A percentile compares a stretch with the other conserved stretches of the same genome.
These are phyloP conservation scores for Geodia barretti DNA, from an alignment of 37 sponge, comb jelly and placozoan genomes.

Conservation along the genomic window DNA sequence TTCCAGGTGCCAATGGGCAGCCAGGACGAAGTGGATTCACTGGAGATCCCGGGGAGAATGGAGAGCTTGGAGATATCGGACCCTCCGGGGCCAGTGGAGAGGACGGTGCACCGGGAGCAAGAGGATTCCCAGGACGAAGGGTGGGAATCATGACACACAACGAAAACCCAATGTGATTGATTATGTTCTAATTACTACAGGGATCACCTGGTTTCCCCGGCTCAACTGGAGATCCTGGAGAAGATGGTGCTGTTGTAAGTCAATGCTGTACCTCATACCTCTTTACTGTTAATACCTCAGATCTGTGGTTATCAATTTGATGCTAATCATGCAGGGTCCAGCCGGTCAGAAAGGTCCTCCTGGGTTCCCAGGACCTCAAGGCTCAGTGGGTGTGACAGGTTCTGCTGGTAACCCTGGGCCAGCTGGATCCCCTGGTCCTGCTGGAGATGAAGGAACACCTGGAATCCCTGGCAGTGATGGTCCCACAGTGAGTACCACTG, in stretches of 20 bases:
- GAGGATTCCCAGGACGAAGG: slow-evolving; percentile 36
- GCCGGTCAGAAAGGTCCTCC: slow-evolving; percentile 42
- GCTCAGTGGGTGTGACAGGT: slow-evolving; percentile 41
- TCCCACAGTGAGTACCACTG: slow-evolving; percentile 25
- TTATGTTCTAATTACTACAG: not conserved
- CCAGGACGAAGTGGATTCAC: not conserved
- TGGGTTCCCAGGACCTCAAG: slow-evolving; percentile 42
- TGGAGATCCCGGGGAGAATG: slow-evolving; percentile 49
- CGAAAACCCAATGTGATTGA: not conserved
- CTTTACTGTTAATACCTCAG: not conserved
- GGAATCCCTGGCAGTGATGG: slow-evolving; percentile 52
- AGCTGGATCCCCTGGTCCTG: slow-evolving; percentile 35
- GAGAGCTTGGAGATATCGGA: slow-evolving; percentile 24
- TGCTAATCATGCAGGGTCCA: slow-evolving; percentile 12
- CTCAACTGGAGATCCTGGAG: slow-evolving; percentile 53
- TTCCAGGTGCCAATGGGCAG: not conserved
- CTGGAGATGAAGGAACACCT: slow-evolving; percentile 44
- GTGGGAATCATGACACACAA: not conserved
- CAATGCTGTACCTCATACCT: not conserved
- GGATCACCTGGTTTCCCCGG: slow-evolving; percentile 68
- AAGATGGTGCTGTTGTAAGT: slow-evolving; percentile 42
- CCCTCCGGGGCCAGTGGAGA: slow-evolving; percentile 10
- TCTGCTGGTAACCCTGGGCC: slow-evolving; percentile 33
- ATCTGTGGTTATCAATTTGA: not conserved
- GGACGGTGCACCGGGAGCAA: slow-evolving; percentile 26